A percentile compares a stretch with the other conserved stretches of the same genome.
These are phyloP conservation scores for Myathropa florea DNA, from an alignment of 2,888 invertebrate species.

Conservation along the genomic window DNA sequence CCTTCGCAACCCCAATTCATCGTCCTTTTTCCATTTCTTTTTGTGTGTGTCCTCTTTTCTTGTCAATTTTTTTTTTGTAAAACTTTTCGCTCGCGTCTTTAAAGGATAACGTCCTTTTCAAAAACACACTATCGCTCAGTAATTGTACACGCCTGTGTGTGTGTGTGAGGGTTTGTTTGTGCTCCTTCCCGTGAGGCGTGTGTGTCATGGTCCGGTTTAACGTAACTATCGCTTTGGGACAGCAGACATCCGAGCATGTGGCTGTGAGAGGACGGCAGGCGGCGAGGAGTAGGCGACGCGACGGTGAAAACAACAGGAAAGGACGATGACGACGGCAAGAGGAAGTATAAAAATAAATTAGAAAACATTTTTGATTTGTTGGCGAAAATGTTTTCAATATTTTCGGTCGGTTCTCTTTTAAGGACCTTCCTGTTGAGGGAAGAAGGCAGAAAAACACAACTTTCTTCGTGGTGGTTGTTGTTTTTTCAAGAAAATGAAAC, in stretches of 20 bases:
- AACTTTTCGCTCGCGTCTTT: constrained; percentile 57
- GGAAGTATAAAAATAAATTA: constrained; percentile 23
- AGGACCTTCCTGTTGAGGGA: background rate
- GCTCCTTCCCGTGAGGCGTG: constrained; percentile 8
- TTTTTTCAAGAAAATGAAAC: background rate
- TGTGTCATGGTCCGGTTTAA: constrained; percentile 31
- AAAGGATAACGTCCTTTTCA: constrained; percentile 68
- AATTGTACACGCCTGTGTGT: background rate
- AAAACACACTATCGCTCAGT: background rate
- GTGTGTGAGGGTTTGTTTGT: background rate
- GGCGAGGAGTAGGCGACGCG: constrained; percentile 5
- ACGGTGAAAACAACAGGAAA: background rate
- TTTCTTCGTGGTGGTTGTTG: background rate
- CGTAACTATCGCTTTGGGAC: constrained; percentile 30
- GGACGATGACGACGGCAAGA: constrained; percentile 14
- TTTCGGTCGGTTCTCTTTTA: background rate
- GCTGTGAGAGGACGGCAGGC: constrained; percentile 2
- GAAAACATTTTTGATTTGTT: constrained; percentile 62
- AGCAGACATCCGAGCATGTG: constrained; percentile 4
- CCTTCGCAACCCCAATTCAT: too few relatives aligned
- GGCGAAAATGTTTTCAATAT: constrained; percentile 46
- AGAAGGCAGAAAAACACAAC: background rate
- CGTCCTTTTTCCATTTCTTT: too few relatives aligned
- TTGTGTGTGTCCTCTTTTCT: background rate
- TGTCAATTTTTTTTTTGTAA: constrained; percentile 19